Evolutionary conservation across 2,888 invertebrate species (phyloP).

Genomic region (Gordius sp.): DNA sequence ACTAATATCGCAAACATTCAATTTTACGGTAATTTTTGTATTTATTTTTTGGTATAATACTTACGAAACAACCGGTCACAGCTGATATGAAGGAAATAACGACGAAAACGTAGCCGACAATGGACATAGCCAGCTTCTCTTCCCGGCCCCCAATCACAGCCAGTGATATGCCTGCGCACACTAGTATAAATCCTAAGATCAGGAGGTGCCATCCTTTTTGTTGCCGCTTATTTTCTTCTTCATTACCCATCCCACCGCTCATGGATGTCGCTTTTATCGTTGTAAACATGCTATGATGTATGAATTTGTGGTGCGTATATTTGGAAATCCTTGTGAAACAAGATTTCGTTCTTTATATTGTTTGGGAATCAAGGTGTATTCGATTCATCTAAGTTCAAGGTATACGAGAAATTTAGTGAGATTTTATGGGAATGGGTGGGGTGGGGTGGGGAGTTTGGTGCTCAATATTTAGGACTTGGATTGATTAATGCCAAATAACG

Average conservation of each 20-base stretch:
- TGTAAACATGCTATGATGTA: neutral
- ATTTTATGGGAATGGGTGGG: too few relatives aligned
- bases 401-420: too few relatives aligned
- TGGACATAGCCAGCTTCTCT: conserved; percentile 4
- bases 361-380: too few relatives aligned
- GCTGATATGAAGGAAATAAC: neutral
- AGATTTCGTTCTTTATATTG: too few relatives aligned
- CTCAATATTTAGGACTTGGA: too few relatives aligned
- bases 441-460: too few relatives aligned
- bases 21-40: too few relatives aligned
- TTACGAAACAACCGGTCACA: neutral
- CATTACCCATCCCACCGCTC: neutral
- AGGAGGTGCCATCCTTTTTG: conserved; percentile 4
- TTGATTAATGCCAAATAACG: too few relatives aligned
- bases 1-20: too few relatives aligned
- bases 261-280: conserved; percentile 13
- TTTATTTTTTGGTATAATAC: too few relatives aligned
- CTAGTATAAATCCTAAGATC: conserved; percentile 2
- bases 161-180: conserved; percentile 1
- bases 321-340: too few relatives aligned
- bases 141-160: conserved; percentile 9
- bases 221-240: conserved; percentile 3
- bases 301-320: neutral
- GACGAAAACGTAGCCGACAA: neutral
- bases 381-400: too few relatives aligned